Evolutionary conservation across 2,113 vertebrate species (phyloP).

Genomic region (Heterotis niloticus): DNA sequence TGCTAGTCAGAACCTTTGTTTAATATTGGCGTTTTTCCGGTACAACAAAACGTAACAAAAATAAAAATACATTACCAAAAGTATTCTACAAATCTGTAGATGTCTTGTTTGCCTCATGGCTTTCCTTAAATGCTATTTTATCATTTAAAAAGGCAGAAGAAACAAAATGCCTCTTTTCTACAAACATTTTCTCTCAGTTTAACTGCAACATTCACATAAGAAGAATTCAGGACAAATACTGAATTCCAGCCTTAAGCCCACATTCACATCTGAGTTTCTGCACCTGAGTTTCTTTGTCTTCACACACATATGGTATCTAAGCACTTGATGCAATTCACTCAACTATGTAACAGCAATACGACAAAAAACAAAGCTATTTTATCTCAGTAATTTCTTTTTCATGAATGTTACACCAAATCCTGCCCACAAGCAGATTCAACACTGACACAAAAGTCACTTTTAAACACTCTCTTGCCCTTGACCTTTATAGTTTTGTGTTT

Average conservation of each 20-base stretch:
- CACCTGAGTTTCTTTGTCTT: constrained; percentile 79
- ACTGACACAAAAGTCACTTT: no score
- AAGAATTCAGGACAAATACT: constrained; percentile 69
- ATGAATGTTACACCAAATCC: no score
- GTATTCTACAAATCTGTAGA: neutral
- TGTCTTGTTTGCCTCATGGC: neutral
- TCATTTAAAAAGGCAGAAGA: neutral
- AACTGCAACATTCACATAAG: constrained; percentile 29
- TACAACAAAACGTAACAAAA: neutral
- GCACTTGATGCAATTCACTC: no score
- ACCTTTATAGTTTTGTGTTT: no score
- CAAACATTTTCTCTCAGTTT: constrained; percentile 5
- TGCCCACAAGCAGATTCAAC: no score
- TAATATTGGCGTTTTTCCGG: no score
- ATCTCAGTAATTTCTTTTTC: no score
- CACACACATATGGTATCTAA: no score
- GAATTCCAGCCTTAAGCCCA: constrained; percentile 66
- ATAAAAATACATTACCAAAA: neutral
- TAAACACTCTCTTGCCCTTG: no score
- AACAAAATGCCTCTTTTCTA: neutral
- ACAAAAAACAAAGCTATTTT: no score
- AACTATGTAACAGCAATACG: no score
- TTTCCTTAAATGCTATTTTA: neutral
- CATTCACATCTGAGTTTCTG: constrained; percentile 56
- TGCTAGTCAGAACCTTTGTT: no score